These are phyloP conservation scores for Piliocolobus tephrosceles DNA, from an alignment of 2,113 vertebrate species.

Conservation along the genomic window DNA sequence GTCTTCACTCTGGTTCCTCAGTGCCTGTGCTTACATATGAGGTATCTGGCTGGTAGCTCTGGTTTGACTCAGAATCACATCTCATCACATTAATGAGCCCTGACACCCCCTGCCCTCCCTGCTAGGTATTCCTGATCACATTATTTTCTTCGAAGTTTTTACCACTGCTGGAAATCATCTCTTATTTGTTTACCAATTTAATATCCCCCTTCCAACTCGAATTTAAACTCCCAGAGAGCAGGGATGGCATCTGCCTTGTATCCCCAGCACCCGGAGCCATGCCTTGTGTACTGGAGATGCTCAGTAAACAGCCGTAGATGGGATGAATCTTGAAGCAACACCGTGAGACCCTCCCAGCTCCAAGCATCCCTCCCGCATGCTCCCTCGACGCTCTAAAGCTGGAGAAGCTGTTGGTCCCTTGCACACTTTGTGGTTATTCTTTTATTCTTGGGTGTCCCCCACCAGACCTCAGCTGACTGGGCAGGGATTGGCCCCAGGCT, in stretches of 20 bases:
- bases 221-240: not conserved
- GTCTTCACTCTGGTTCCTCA: not conserved
- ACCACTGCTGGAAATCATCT: not conserved
- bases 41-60: not conserved
- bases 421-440: not conserved
- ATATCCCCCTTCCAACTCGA: not conserved
- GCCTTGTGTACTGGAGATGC: fast-evolving
- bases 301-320: not conserved
- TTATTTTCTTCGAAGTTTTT: not conserved
- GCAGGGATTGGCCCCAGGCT: too few species aligned
- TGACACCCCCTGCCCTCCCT: fast-evolving
- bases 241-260: not conserved
- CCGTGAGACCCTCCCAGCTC: not conserved
- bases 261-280: not conserved
- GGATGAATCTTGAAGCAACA: not conserved
- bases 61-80: not conserved
- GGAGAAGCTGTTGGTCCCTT: not conserved
- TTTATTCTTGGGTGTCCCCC: not conserved
- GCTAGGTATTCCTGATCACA: not conserved
- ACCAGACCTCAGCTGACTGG: not conserved
- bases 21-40: not conserved
- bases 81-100: not conserved
- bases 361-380: fast-evolving
- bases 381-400: not conserved
- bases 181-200: not conserved